Evolutionary conservation across 2,888 invertebrate species (phyloP), one percentile per base, ranked within the genome.

Genomic region (Agonopterix heracliana): DNA sequence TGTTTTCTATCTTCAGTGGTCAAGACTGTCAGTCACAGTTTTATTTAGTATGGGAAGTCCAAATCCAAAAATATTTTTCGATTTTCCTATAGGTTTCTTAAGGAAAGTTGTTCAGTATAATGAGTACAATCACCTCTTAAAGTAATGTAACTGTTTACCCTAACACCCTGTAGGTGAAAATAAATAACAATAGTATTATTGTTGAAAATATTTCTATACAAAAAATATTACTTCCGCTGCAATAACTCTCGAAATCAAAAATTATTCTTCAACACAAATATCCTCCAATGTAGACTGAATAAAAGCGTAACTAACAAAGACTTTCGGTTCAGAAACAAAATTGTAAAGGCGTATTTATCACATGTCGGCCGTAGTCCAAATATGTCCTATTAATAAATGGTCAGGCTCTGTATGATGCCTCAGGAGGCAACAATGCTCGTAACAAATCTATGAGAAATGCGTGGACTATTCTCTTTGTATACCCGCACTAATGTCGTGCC

Each of bases 311-410:
- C 63, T 59, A 63, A 41, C 10, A 41, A 12, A 50, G 48, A 38
- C 49, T 55, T 51, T 58, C 41, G 46, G 45, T 51, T 48, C 54
- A 52, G 54, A 53, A 53, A 56, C 51, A 52, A 54, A 61, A 57
- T 70, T 74, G 65, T 71, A 70, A 70, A 60, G 61, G 54, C 56
- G 66, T 71, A 82, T 83, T 79, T 76, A 81, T 82, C 69, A 73
- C 74, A 68, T 62, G 79, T 78, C 76, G 60, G 60, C 58, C 68
- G 66, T 60, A 74, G 72, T 77, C 86, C 85, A 84, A 86, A 87
- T 87, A 87, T 70, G 85, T 78, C 73, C 67, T 71, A 82, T 80
- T 81, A 79, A 83, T 81, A 85, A 81, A 86, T 85, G 77, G 73
- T 62, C 71, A 61, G 64, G 61, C 60, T 48, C 53, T 59, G 57